phyloP scores from a whole-genome alignment of 2,797 vertebrate species.

The Crenuchus spilurus region DNA sequence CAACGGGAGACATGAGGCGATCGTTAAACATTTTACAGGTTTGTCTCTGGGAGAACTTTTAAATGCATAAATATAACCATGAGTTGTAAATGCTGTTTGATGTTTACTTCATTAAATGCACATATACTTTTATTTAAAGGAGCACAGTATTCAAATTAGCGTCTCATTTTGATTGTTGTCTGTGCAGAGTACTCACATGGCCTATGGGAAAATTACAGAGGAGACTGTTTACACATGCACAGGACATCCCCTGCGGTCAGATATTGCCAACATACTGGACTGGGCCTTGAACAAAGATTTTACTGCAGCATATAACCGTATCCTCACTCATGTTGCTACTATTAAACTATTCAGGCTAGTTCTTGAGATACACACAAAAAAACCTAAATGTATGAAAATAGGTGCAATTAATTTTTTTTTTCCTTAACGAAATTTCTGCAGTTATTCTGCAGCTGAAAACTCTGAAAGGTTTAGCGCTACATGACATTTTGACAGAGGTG shows the following conservation, averaged over 20 bases:
- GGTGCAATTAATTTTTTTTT: too few species aligned
- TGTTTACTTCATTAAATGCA: background rate
- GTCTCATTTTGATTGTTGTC: conserved; percentile 1
- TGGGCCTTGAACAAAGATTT: conserved; percentile 98
- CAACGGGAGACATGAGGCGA: conserved; percentile 93
- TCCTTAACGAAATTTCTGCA: conserved; percentile 59
- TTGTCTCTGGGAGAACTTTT: background rate
- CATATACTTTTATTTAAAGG: background rate
- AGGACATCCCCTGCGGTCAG: conserved; percentile 92
- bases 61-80: background rate
- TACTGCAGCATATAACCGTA: conserved; percentile 89
- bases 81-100: background rate
- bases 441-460: conserved; percentile 92
- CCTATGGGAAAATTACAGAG: conserved; percentile 90
- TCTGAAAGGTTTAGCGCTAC: conserved; percentile 91
- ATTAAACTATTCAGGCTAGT: too few species aligned
- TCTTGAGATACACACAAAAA: too few species aligned
- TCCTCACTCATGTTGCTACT: too few species aligned
- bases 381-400: too few species aligned
- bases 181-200: conserved; percentile 93
- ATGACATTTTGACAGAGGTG: conserved; percentile 93
- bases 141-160: background rate
- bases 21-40: conserved; percentile 97
- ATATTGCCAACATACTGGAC: conserved; percentile 96
- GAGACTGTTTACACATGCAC: conserved; percentile 96